Percentiles rank a stretch among this genome's conserved stretches.
These are phyloP conservation scores for Incurvaria masculella DNA, from an alignment of 2,888 invertebrate genomes.

Conservation along the genomic window DNA sequence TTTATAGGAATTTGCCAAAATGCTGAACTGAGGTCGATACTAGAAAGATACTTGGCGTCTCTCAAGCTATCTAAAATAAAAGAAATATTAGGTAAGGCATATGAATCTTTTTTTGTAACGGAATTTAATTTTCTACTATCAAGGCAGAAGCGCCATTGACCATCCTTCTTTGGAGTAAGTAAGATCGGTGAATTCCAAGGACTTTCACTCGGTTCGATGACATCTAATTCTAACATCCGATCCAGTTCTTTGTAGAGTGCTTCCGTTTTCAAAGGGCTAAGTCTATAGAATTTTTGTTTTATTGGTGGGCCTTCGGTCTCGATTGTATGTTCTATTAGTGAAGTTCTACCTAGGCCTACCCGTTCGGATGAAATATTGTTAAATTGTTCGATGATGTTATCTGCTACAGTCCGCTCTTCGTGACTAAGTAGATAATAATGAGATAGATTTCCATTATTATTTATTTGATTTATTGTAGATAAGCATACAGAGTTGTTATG, in stretches of 20 bases:
- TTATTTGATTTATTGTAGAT: no score
- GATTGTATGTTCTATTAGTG: neutral
- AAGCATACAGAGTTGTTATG: neutral
- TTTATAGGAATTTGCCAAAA: slow-evolving; percentile 10
- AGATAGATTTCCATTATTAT: no score
- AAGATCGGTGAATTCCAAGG: slow-evolving; percentile 3
- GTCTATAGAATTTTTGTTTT: neutral
- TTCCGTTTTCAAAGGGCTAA: neutral
- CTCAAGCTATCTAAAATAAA: neutral
- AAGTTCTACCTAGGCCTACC: neutral
- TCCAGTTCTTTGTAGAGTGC: neutral
- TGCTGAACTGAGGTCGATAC: slow-evolving; percentile 1
- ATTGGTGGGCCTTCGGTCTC: neutral
- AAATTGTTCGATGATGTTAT: neutral
- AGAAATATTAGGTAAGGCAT: slow-evolving; percentile 14
- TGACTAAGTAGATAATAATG: neutral
- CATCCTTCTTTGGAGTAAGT: neutral
- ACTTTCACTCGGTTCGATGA: neutral
- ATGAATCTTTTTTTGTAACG: slow-evolving; percentile 13
- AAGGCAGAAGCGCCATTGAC: slow-evolving; percentile 15
- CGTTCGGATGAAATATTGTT: neutral
- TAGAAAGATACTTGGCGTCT: neutral
- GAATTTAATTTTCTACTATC: slow-evolving; percentile 17
- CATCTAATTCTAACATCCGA: neutral
- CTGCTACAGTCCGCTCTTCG: neutral